These are phyloP conservation scores for Cariama cristata DNA, from an alignment of 2,113 vertebrate species.

Conservation along the genomic window DNA sequence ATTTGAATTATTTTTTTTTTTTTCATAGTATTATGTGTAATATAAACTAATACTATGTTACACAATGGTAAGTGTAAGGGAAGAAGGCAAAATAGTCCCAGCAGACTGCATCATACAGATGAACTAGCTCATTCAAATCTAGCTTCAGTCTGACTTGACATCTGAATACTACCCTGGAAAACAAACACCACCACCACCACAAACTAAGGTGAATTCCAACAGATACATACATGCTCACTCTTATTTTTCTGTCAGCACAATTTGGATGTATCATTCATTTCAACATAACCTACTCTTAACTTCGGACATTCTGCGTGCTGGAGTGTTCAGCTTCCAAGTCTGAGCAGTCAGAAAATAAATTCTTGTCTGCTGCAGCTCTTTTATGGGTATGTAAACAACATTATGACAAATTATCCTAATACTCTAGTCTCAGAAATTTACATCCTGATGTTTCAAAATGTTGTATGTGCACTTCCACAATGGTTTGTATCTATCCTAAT, in stretches of 20 bases:
- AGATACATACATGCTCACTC: background rate
- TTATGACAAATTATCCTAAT: conserved; percentile 35
- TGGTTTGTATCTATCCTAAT: background rate
- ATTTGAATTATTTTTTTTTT: background rate
- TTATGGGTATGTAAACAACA: background rate
- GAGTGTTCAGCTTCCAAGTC: background rate
- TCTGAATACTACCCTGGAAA: background rate
- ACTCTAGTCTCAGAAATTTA: conserved; percentile 52
- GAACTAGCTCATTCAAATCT: background rate
- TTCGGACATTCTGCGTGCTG: background rate
- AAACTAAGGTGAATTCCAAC: background rate
- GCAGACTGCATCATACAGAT: background rate
- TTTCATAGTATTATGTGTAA: background rate
- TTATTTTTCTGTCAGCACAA: background rate
- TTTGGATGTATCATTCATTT: background rate
- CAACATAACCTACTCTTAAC: background rate
- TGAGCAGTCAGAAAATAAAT: background rate
- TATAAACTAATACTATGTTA: background rate
- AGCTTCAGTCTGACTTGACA: background rate
- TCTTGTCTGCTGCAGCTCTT: background rate
- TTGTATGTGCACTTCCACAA: background rate
- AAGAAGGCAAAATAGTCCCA: background rate
- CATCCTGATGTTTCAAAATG: conserved; percentile 42
- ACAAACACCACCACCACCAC: background rate
- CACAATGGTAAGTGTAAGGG: background rate